Evolutionary conservation across 2,797 vertebrate genomes (phyloP).

Genomic region (Oryzias sinensis): DNA sequence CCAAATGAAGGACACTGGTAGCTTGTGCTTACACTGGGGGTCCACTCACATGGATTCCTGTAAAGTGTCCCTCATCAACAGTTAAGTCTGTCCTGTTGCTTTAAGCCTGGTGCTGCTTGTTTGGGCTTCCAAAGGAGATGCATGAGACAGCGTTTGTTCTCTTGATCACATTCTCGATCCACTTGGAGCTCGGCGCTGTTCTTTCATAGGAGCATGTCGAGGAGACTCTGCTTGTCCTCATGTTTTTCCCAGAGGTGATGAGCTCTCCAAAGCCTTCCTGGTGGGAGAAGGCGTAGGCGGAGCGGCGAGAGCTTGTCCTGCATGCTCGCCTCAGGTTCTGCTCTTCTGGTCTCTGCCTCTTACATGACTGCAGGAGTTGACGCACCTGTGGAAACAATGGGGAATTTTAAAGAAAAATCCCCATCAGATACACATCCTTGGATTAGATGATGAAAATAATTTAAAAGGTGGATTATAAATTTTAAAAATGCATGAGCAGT

Average conservation of each 20-base stretch:
- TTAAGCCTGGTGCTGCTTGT: constrained; percentile 37
- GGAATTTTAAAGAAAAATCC: neutral
- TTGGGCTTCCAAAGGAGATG: constrained; percentile 23
- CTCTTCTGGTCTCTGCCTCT: constrained; percentile 68
- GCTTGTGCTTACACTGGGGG: constrained; percentile 43
- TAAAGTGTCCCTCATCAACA: neutral
- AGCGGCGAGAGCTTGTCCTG: constrained; percentile 82
- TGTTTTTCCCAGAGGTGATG: constrained; percentile 87
- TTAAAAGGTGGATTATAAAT: too few species aligned
- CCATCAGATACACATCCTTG: neutral
- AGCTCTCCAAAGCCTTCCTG: constrained; percentile 85
- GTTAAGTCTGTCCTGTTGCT: constrained; percentile 28
- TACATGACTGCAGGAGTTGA: constrained; percentile 73
- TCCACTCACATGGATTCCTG: constrained; percentile 3
- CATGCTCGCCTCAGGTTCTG: constrained; percentile 74
- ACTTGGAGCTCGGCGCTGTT: constrained; percentile 59
- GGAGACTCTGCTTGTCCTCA: constrained; percentile 55
- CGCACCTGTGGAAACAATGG: constrained; percentile 71
- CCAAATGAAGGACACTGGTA: constrained; percentile 27
- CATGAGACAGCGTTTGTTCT: constrained; percentile 63
- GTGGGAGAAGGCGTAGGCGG: constrained; percentile 84
- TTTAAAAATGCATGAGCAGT: too few species aligned
- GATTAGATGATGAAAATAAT: too few species aligned
- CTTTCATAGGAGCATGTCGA: constrained; percentile 59
- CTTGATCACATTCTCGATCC: constrained; percentile 69